Evolutionary conservation across 92 coral and sea anemone species (phyloP).

Genomic region (Pocillopora grandis): DNA sequence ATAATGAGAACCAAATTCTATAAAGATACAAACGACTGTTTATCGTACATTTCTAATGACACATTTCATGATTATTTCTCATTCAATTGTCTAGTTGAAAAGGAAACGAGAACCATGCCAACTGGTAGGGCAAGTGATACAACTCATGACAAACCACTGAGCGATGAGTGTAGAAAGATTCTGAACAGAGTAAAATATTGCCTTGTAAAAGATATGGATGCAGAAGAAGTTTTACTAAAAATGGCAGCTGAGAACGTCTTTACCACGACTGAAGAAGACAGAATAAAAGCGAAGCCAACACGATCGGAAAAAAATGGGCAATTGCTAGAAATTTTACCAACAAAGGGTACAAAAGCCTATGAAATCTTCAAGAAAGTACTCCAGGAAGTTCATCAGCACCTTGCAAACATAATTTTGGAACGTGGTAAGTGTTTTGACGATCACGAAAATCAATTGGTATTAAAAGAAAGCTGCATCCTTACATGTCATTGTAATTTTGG

Average conservation of each 20-base stretch:
- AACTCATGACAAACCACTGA: not conserved
- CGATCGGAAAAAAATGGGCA: not conserved
- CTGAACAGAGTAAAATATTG: not conserved
- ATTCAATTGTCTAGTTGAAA: not conserved
- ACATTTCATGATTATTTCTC: too few relatives aligned
- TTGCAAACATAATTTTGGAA: slow-evolving; percentile 42
- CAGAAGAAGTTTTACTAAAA: not conserved
- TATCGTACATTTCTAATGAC: too few relatives aligned
- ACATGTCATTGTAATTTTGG: too few relatives aligned
- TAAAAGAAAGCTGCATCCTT: too few relatives aligned
- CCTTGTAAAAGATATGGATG: not conserved
- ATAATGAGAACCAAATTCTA: too few relatives aligned
- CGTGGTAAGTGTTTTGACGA: slow-evolving; percentile 32
- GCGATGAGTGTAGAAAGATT: not conserved
- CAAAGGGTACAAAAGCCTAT: not conserved
- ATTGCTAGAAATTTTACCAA: slow-evolving; percentile 42
- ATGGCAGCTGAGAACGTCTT: not conserved
- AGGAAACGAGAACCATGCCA: not conserved
- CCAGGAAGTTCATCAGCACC: slow-evolving; percentile 43
- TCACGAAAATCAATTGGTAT: too few relatives aligned
- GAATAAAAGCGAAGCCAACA: not conserved
- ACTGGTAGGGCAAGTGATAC: not conserved
- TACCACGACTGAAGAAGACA: not conserved
- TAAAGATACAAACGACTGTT: too few relatives aligned
- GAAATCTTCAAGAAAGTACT: not conserved